phyloP scores from a whole-genome alignment of 1,140 invertebrate genomes.

The Mamestra configurata region DNA sequence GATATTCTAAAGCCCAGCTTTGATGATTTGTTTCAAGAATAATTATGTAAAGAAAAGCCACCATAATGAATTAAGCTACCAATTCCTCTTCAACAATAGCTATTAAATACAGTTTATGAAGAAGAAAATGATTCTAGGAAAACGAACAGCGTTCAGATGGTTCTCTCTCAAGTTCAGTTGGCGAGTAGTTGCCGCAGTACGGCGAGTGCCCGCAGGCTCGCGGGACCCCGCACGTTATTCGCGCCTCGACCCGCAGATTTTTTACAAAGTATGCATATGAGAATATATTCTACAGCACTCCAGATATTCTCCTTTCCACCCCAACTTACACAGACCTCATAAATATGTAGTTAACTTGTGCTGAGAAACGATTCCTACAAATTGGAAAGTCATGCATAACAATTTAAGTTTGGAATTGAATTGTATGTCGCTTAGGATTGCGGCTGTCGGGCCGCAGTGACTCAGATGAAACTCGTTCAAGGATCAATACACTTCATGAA shows the following conservation, averaged over 20 bases:
- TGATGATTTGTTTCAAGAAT: no score
- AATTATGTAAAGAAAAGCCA: not conserved
- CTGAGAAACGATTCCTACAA: slow-evolving; percentile 42
- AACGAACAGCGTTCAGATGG: not conserved
- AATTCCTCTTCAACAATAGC: not conserved
- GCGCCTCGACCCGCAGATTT: slow-evolving; percentile 48
- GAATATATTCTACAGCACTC: slow-evolving; percentile 57
- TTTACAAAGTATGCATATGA: slow-evolving; percentile 72
- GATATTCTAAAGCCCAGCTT: no score
- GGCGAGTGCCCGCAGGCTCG: slow-evolving; percentile 53
- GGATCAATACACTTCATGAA: not conserved
- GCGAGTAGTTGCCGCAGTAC: slow-evolving; percentile 7
- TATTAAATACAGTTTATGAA: slow-evolving; percentile 1
- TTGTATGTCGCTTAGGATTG: not conserved
- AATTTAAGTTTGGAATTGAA: slow-evolving; percentile 49
- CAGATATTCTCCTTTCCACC: slow-evolving; percentile 54
- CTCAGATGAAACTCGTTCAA: not conserved
- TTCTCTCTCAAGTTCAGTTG: not conserved
- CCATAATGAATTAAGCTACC: not conserved
- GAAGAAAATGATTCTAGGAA: slow-evolving; percentile 2
- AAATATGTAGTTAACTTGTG: slow-evolving; percentile 63
- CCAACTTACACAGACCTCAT: slow-evolving; percentile 58
- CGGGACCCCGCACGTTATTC: slow-evolving; percentile 67
- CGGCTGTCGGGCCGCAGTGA: not conserved
- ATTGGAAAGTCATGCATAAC: slow-evolving; percentile 59